Evolutionary conservation across 2,113 vertebrate genomes (phyloP).

Genomic region (Grantiella picta): DNA sequence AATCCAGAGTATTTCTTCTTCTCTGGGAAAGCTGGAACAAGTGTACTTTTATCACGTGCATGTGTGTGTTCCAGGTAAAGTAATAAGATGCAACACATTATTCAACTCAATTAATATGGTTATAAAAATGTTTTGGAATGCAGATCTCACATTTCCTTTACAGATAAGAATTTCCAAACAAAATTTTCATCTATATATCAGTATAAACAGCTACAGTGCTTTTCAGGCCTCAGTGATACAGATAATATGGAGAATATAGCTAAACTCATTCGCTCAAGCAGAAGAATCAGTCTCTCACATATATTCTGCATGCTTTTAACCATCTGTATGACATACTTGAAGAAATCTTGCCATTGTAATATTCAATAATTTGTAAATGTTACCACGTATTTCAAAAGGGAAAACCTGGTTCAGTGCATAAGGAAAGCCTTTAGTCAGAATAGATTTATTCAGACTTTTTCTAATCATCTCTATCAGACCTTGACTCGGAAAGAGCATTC

Average conservation of each 20-base stretch:
- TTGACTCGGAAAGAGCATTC: not conserved
- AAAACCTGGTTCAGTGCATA: not conserved
- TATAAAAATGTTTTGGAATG: not conserved
- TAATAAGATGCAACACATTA: not conserved
- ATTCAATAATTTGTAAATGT: not conserved
- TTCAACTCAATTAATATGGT: not conserved
- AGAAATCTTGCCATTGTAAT: not conserved
- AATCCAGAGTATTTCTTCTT: not conserved
- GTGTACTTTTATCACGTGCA: not conserved
- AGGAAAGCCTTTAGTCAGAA: not conserved
- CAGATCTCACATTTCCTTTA: not conserved
- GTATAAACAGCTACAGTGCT: not conserved
- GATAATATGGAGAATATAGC: not conserved
- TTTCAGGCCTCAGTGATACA: not conserved
- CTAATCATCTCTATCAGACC: not conserved
- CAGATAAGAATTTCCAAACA: not conserved
- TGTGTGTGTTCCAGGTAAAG: not conserved
- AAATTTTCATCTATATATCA: not conserved
- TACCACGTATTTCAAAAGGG: not conserved
- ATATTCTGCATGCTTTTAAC: not conserved
- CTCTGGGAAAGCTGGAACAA: not conserved
- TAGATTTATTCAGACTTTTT: not conserved
- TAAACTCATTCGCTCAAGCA: not conserved
- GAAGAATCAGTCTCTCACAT: not conserved
- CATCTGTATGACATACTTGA: not conserved